Evolutionary conservation across 2,113 vertebrate species (phyloP), one percentile per base, ranked within the genome.

Genomic region (Aythya baeri): DNA sequence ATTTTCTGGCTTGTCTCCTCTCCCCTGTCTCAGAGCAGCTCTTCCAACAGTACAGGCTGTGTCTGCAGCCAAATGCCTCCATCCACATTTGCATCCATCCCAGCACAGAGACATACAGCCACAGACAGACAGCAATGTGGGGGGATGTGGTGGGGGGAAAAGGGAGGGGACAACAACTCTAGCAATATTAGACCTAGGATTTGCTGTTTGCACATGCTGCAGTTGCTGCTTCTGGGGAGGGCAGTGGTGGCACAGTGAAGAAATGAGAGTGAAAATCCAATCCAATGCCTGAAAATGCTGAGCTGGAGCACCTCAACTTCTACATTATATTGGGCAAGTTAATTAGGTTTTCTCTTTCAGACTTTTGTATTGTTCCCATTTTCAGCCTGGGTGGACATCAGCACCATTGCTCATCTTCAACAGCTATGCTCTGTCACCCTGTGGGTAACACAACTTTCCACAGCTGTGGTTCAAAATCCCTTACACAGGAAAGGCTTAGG

Each of bases 71-170:
- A 89, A 94, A 81, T 25, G 65, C 63, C 38, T 80, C 72, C 1
- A 2, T 27, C 32, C 50, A 54, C 50, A 41, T 70, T 57, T 43
- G 17, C 31, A 65, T 49, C 59, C 10, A 4, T 31, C 43, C 38
- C 52, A 84, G 41, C 2, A 73, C 26, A 86, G 61, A 78, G 41
- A 54, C 14, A 26, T 13, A 11, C 44, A 62, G 12, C 25, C 73
- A 54, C 11, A 66, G 71, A 63, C 16, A 26, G 62, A 25, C 26
- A 44, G 31, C 1, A 13, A 18, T 18, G 7, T 20, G 5, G 27
- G 27, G 25, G 6, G 5, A 3, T 2, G 3, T 5, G 26, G 34
- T 0, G 0, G 7, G 36, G 17, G 23, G 6, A 18, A 54, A 18
- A 54, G 17, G 8, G 5, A 6, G 12, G 6, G 23, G 6, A 34